Base-by-base conservation (phyloP, 2,888 invertebrate genomes). In the Plagiodera versicolora region DNA sequence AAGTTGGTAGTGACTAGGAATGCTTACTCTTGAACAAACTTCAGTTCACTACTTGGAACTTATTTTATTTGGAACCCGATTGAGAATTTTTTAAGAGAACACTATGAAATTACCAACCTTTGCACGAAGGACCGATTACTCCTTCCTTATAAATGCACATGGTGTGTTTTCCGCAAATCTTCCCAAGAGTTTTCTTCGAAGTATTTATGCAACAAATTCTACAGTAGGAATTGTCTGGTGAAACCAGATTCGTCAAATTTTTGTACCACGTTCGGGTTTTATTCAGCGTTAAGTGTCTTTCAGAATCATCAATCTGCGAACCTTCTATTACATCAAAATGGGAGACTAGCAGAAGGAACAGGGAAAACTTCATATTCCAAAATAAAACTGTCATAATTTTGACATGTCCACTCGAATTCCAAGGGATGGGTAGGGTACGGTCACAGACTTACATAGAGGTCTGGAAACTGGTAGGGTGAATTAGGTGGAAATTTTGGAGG, bases 111-210 rank as follows among this genome's bases (percentile, higher is more conserved):
- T 24, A 24, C 24, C 24, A 24, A 24, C 24, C 62, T 44, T 56
- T 62, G 52, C 62, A 62, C 16, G 70, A 68, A 4, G 74, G 67
- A 4, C 76, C 74, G 2, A 68, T 49, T 47, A 54, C 55, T 19
- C 65, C 63, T 17, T 49, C 50, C 45, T 64, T 60, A 63, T 71
- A 77, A 47, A 69, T 67, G 61, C 77, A 77, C 64, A 77, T 64
- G 0, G 77, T 77, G 54, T 77, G 77, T 11, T 65, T 65, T n/a
- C 76, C 76, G 62, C 77, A 77, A 48, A 65, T 67, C 67, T 76
- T 73, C 6, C 72, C 72, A 11, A 73, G 57, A n/a, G 67, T 70
- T 19, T 60, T 20, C 14, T 62, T 55, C 24, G 61, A 68, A 30
- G 74, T 70, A 51, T 71, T 69, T 24, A 75, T 67, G 54, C 76